phyloP scores from a whole-genome alignment of 2,113 vertebrate species.

The Rhinoderma darwinii region DNA sequence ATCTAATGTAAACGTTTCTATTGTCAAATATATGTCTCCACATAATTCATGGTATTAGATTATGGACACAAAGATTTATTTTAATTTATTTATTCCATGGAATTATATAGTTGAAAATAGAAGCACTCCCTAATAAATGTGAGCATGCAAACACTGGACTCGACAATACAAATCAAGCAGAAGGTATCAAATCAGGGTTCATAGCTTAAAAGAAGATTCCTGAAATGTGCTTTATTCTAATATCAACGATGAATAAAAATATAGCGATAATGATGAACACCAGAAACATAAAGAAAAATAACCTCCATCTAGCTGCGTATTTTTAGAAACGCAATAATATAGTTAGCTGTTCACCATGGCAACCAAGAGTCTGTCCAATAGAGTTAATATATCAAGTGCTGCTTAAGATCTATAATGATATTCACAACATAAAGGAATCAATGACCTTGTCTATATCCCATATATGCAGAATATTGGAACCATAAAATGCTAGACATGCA shows the following conservation, averaged over 20 bases:
- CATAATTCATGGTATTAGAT: neutral
- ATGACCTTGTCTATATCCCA: conserved; percentile 2
- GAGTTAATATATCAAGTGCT: neutral
- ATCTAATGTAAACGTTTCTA: no score
- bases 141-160: neutral
- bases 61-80: neutral
- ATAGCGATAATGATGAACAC: neutral
- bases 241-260: neutral
- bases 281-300: neutral
- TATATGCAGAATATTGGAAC: neutral
- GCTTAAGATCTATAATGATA: neutral
- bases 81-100: neutral
- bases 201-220: neutral
- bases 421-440: neutral
- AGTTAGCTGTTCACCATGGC: neutral
- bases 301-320: neutral
- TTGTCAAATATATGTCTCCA: neutral
- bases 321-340: conserved; percentile 4
- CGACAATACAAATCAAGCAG: neutral
- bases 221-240: neutral
- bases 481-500: neutral
- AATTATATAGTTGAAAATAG: neutral
- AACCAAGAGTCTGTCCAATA: conserved; percentile 3
- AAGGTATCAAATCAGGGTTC: no score
- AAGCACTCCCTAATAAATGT: neutral